Evolutionary conservation across 37 sponge, comb jelly and placozoan genomes (phyloP).

Genomic region (Chondrosia reniformis): DNA sequence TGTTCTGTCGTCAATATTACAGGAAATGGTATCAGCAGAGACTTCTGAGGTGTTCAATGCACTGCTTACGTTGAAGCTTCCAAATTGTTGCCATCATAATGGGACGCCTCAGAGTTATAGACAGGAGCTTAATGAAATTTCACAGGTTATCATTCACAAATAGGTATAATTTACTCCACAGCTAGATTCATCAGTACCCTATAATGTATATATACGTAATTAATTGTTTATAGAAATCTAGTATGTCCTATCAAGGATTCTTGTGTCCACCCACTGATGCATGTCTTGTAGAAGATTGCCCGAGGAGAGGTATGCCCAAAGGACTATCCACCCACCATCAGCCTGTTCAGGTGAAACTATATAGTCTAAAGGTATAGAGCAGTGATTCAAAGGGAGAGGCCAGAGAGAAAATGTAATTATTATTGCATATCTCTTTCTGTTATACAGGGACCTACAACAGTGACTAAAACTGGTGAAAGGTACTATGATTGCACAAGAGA

Average conservation of each 20-base stretch:
- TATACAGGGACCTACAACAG: neutral
- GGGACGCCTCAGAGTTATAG: neutral
- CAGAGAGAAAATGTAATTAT: no score
- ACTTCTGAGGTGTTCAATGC: neutral
- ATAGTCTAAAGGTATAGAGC: neutral
- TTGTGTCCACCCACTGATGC: constrained; percentile 8
- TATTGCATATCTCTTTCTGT: neutral
- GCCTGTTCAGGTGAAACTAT: constrained; percentile 1
- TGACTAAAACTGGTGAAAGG: constrained; percentile 9
- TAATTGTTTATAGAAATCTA: neutral
- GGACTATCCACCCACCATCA: constrained; percentile 8
- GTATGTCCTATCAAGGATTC: neutral
- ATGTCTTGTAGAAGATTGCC: neutral
- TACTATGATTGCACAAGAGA: neutral
- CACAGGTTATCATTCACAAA: neutral
- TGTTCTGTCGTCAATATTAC: neutral
- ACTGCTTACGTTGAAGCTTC: neutral
- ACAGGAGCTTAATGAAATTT: neutral
- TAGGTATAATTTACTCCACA: neutral
- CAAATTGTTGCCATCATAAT: neutral
- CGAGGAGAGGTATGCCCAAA: neutral
- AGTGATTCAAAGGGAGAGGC: neutral
- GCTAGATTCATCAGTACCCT: neutral
- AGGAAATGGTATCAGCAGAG: neutral
- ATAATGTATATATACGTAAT: neutral